Conservation (phyloP, 2,888 invertebrate genomes). For the Heliconius sara region DNA sequence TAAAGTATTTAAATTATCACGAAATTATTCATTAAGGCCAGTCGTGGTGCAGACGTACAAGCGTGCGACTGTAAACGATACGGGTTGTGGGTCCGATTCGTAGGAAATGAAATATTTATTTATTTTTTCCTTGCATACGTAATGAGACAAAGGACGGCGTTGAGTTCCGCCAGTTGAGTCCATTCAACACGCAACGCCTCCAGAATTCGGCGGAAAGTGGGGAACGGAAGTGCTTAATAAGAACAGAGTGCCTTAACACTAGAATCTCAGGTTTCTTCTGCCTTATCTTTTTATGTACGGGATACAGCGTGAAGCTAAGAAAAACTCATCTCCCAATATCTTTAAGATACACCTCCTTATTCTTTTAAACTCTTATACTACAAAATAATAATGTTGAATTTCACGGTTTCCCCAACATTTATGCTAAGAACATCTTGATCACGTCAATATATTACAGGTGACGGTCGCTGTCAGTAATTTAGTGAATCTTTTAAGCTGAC, state of each 20-base stretch:
- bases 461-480: constrained; percentile 9
- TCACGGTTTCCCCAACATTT: neutral
- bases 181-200: neutral
- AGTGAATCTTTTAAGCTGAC: constrained; percentile 7
- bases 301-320: neutral
- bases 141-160: neutral
- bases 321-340: too few species aligned
- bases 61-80: too few species aligned
- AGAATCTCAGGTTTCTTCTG: neutral
- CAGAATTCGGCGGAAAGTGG: neutral
- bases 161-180: neutral
- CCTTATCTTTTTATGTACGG: neutral
- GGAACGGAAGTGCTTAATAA: neutral
- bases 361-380: too few species aligned
- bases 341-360: too few species aligned
- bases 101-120: neutral
- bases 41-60: too few species aligned
- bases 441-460: neutral
- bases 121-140: neutral
- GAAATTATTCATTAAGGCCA: too few species aligned
- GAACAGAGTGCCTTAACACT: neutral
- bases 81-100: too few species aligned
- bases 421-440: neutral
- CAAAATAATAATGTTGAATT: too few species aligned
- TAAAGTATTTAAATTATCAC: too few species aligned